Evolutionary conservation across 2,797 vertebrate species (phyloP).

Genomic region (Austrolebias charrua): DNA sequence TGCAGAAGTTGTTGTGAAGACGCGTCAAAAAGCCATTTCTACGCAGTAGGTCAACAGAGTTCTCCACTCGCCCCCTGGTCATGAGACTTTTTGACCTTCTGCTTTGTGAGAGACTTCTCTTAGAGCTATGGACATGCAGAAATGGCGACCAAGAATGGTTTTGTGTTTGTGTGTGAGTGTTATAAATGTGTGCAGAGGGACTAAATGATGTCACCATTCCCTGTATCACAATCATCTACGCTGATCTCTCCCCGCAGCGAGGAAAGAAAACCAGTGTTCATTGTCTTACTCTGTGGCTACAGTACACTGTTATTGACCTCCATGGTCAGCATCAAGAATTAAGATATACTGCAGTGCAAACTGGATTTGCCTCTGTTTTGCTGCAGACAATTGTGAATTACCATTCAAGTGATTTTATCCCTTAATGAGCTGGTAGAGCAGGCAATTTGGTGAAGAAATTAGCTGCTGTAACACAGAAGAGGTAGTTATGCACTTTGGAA

Average conservation of each 20-base stretch:
- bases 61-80: slow-evolving; percentile 40
- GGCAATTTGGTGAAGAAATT: slow-evolving; percentile 8
- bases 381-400: slow-evolving; percentile 41
- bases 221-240: slow-evolving; percentile 55
- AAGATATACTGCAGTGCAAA: slow-evolving; percentile 36
- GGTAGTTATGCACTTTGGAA: neutral
- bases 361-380: slow-evolving; percentile 43
- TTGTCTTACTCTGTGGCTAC: slow-evolving; percentile 48
- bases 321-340: slow-evolving; percentile 41
- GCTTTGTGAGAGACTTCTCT: slow-evolving; percentile 57
- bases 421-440: slow-evolving; percentile 7
- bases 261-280: slow-evolving; percentile 54
- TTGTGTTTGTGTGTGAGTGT: slow-evolving; percentile 14
- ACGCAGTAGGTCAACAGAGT: slow-evolving; percentile 69
- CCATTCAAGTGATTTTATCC: slow-evolving; percentile 32
- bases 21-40: slow-evolving; percentile 61
- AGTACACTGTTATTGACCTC: slow-evolving; percentile 47
- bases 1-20: slow-evolving; percentile 42
- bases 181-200: slow-evolving; percentile 30
- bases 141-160: slow-evolving; percentile 6
- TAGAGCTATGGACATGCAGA: slow-evolving; percentile 36
- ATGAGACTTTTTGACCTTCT: slow-evolving; percentile 59
- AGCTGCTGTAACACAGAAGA: neutral
- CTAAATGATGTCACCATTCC: slow-evolving; percentile 67
- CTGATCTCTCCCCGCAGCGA: slow-evolving; percentile 59